Percentiles rank a stretch among this genome's conserved stretches.
Conservation (phyloP, 2,797 vertebrate genomes). For the Coreius guichenoti region DNA sequence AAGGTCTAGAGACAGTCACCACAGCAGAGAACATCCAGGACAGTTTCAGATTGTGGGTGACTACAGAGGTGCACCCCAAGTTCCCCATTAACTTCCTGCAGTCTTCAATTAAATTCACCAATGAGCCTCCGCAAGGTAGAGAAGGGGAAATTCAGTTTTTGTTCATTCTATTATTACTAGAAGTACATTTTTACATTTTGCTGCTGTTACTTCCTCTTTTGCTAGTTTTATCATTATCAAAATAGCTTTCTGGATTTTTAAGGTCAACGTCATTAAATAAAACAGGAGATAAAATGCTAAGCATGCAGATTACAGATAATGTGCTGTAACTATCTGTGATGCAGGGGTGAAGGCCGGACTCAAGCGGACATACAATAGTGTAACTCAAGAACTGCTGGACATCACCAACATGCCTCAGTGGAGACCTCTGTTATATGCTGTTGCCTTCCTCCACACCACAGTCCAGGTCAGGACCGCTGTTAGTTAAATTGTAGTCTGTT, state of each 20-base stretch:
- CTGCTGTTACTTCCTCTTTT: neutral
- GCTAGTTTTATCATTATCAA: neutral
- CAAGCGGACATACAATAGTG: slow-evolving; percentile 81
- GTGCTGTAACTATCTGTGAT: neutral
- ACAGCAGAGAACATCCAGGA: slow-evolving; percentile 70
- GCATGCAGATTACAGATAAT: neutral
- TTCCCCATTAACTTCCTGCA: slow-evolving; percentile 88
- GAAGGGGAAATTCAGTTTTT: neutral
- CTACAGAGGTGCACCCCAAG: slow-evolving; percentile 80
- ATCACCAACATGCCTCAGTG: slow-evolving; percentile 82
- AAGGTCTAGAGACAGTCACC: slow-evolving; percentile 82
- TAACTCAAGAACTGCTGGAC: slow-evolving; percentile 85
- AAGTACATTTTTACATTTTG: neutral
- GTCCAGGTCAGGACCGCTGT: slow-evolving; percentile 77
- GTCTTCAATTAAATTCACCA: slow-evolving; percentile 88
- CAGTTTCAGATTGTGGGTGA: slow-evolving; percentile 84
- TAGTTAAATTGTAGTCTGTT: neutral
- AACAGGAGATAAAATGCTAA: neutral
- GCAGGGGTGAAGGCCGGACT: slow-evolving; percentile 86
- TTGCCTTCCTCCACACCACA: slow-evolving; percentile 87
- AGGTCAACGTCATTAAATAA: neutral
- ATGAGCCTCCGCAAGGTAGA: slow-evolving; percentile 86
- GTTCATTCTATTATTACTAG: neutral
- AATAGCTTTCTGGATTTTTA: neutral
- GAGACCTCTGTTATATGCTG: slow-evolving; percentile 83